Conservation (phyloP, 2,888 invertebrate species). For the Leistus spinibarbis region DNA sequence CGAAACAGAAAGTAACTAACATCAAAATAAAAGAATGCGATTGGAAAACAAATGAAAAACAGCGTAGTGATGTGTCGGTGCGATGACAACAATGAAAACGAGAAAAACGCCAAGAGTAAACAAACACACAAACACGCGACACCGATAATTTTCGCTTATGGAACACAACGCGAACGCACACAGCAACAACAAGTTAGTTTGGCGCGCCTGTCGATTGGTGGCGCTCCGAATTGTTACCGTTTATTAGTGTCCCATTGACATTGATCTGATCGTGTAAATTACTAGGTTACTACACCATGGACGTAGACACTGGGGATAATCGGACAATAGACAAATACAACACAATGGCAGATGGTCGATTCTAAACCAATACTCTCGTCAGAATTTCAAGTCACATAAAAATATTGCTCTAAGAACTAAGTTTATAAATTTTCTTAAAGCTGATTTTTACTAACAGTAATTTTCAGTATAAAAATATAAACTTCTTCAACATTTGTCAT, state of each 20-base stretch:
- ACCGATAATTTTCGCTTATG: neutral
- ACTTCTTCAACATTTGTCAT: too few relatives aligned
- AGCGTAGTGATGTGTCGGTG: neutral
- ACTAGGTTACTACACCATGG: slow-evolving; percentile 39
- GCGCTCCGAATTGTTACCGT: slow-evolving; percentile 45
- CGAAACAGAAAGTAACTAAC: neutral
- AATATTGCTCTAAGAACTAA: too few relatives aligned
- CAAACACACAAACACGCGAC: too few relatives aligned
- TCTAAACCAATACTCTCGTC: too few relatives aligned
- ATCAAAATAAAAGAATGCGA: neutral
- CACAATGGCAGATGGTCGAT: neutral
- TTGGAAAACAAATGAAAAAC: neutral
- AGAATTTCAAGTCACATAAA: too few relatives aligned
- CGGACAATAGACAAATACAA: neutral
- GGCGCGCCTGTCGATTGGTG: neutral
- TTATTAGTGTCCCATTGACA: slow-evolving; percentile 50
- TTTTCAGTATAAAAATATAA: too few relatives aligned
- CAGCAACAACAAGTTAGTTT: slow-evolving; percentile 6
- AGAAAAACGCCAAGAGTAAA: neutral
- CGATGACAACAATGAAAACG: neutral
- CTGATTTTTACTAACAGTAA: too few relatives aligned
- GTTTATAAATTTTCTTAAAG: too few relatives aligned
- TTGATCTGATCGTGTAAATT: slow-evolving; percentile 47
- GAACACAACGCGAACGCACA: neutral
- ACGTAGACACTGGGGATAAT: neutral